Conservation (phyloP, 2,888 invertebrate species). For the Hydrotaea cyrtoneurina region DNA sequence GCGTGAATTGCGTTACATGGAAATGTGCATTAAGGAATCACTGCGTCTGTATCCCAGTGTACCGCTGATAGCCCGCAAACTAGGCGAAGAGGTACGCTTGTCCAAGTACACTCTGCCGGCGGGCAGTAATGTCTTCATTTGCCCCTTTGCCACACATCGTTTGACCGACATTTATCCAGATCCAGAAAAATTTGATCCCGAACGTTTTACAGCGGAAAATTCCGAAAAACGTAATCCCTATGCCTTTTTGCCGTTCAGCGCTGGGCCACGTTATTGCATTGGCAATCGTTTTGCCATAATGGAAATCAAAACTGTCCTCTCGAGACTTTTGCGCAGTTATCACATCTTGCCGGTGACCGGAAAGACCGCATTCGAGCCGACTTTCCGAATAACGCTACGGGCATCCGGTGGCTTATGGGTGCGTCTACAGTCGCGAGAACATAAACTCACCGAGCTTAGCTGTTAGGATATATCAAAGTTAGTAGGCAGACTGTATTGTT, state of each 20-base stretch:
- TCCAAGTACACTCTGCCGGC: constrained; percentile 82
- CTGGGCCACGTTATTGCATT: constrained; percentile 83
- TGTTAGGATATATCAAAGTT: constrained; percentile 21
- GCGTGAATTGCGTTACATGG: constrained; percentile 85
- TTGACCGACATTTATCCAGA: constrained; percentile 82
- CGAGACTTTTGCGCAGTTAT: constrained; percentile 82
- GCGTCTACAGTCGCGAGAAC: constrained; percentile 78
- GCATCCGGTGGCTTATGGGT: constrained; percentile 84
- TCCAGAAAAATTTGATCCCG: constrained; percentile 83
- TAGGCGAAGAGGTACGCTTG: constrained; percentile 79
- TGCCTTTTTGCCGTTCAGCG: constrained; percentile 84
- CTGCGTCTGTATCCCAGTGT: constrained; percentile 82
- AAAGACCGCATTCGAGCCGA: constrained; percentile 81
- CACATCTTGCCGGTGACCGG: constrained; percentile 81
- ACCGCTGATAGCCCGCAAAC: constrained; percentile 78
- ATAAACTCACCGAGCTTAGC: constrained; percentile 59
- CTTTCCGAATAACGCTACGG: constrained; percentile 83
- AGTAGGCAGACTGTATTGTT: background rate
- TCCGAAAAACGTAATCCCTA: constrained; percentile 82
- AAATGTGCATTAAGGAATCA: constrained; percentile 87
- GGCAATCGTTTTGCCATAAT: constrained; percentile 84
- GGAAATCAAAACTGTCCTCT: constrained; percentile 84
- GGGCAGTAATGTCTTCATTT: constrained; percentile 82
- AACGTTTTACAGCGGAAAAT: constrained; percentile 82
- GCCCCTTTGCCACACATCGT: constrained; percentile 83